Evolutionary conservation across 2,888 invertebrate species (phyloP).

Genomic region (Eumerus sabulonum): DNA sequence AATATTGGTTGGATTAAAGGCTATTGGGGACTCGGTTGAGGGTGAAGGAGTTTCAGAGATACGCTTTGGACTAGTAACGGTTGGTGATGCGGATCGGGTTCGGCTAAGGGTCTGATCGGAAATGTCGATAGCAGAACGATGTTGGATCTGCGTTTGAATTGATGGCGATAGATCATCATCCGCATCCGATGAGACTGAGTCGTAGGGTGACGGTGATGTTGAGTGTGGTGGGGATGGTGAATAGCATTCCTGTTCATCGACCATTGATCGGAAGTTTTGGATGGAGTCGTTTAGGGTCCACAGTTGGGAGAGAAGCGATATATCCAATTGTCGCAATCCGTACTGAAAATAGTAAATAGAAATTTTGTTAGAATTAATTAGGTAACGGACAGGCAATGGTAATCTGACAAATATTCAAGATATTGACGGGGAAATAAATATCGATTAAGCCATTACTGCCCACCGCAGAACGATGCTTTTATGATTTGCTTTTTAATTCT

Average conservation of each 20-base stretch:
- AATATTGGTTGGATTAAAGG: conserved; percentile 7
- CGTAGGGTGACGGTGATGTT: conserved; percentile 77
- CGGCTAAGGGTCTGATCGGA: conserved; percentile 18
- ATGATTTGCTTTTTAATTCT: too few relatives aligned
- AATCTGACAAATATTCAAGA: not conserved
- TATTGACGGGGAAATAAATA: too few relatives aligned
- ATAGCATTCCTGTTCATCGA: conserved; percentile 78
- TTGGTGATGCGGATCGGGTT: conserved; percentile 11
- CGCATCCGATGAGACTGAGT: conserved; percentile 75
- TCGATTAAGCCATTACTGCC: not conserved
- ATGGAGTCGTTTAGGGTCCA: conserved; percentile 96
- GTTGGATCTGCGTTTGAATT: conserved; percentile 56
- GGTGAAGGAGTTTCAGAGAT: conserved; percentile 27
- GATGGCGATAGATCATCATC: conserved; percentile 73
- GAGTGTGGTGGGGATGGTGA: conserved; percentile 72
- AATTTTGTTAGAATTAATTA: not conserved
- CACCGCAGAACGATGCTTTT: too few relatives aligned
- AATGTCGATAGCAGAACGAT: conserved; percentile 25
- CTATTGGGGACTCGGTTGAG: conserved; percentile 11
- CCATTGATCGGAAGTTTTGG: conserved; percentile 89
- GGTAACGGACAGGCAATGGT: not conserved
- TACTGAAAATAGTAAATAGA: conserved; percentile 84
- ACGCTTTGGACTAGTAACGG: conserved; percentile 24
- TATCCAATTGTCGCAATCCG: conserved; percentile 91
- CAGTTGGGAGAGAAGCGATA: conserved; percentile 92